Conservation (phyloP, 2,888 invertebrate genomes). For the Pammene aurita region DNA sequence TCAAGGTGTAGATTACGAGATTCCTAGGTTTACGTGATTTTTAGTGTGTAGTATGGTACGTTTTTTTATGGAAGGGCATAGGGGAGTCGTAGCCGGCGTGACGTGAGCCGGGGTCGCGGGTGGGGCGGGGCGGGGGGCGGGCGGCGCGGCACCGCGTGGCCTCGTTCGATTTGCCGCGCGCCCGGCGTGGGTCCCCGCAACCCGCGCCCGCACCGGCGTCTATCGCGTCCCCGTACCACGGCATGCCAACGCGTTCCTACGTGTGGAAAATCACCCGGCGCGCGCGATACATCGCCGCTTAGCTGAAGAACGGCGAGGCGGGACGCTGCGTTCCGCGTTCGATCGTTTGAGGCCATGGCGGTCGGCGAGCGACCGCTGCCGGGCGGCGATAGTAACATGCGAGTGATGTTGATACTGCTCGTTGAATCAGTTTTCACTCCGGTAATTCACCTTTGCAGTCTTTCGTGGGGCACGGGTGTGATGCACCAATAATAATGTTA, state of each 20-base stretch:
- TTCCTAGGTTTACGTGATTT: slow-evolving; percentile 80
- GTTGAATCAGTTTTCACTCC: slow-evolving; percentile 64
- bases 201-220: slow-evolving; percentile 55
- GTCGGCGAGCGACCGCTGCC: slow-evolving; percentile 53
- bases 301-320: slow-evolving; percentile 62
- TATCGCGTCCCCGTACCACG: slow-evolving; percentile 63
- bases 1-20: slow-evolving; percentile 78
- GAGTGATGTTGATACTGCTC: slow-evolving; percentile 66
- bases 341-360: slow-evolving; percentile 48
- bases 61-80: slow-evolving; percentile 69
- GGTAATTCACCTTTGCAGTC: slow-evolving; percentile 55
- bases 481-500: slow-evolving; percentile 46
- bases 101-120: slow-evolving; percentile 51
- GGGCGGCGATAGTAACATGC: slow-evolving; percentile 48
- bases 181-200: slow-evolving; percentile 58
- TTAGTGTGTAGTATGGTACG: slow-evolving; percentile 77
- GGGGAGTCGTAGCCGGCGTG: slow-evolving; percentile 33
- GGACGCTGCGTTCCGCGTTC: slow-evolving; percentile 68
- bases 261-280: slow-evolving; percentile 67
- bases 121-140: slow-evolving; percentile 56
- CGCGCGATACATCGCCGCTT: slow-evolving; percentile 64
- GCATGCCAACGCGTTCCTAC: slow-evolving; percentile 68
- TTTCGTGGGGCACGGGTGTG: slow-evolving; percentile 61
- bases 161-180: slow-evolving; percentile 80
- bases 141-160: slow-evolving; percentile 66